Evolutionary conservation across 2,797 vertebrate species (phyloP).

Genomic region (Trachops cirrhosus): DNA sequence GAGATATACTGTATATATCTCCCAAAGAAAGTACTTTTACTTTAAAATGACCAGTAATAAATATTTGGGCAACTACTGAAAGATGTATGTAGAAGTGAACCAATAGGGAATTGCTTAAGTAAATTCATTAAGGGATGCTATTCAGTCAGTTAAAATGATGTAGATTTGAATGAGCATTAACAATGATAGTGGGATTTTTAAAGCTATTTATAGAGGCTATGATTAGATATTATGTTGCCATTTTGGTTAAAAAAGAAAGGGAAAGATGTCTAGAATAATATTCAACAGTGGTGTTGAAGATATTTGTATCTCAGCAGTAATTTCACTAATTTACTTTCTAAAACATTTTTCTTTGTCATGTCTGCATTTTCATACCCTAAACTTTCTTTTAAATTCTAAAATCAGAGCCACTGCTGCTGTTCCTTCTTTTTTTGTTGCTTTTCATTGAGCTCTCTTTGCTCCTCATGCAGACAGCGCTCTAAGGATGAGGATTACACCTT

Average conservation of each 20-base stretch:
- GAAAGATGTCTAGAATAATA: not conserved
- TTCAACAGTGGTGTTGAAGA: not conserved
- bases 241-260: not conserved
- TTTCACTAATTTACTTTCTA: conserved; percentile 12
- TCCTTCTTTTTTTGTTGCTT: not conserved
- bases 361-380: not conserved
- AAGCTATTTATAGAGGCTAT: not conserved
- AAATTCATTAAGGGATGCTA: not conserved
- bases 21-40: not conserved
- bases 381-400: not conserved
- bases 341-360: not conserved
- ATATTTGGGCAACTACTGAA: not conserved
- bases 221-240: not conserved
- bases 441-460: not conserved
- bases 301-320: not conserved
- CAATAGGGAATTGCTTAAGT: not conserved
- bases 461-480: not conserved
- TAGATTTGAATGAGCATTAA: not conserved
- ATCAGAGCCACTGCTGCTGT: not conserved
- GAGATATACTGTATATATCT: not conserved
- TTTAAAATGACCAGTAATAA: not conserved
- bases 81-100: not conserved
- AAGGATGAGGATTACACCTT: not conserved
- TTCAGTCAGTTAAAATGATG: not conserved
- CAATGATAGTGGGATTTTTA: not conserved